These are phyloP conservation scores for Papilio polytes DNA, from an alignment of 1,140 invertebrate species.

Conservation along the genomic window DNA sequence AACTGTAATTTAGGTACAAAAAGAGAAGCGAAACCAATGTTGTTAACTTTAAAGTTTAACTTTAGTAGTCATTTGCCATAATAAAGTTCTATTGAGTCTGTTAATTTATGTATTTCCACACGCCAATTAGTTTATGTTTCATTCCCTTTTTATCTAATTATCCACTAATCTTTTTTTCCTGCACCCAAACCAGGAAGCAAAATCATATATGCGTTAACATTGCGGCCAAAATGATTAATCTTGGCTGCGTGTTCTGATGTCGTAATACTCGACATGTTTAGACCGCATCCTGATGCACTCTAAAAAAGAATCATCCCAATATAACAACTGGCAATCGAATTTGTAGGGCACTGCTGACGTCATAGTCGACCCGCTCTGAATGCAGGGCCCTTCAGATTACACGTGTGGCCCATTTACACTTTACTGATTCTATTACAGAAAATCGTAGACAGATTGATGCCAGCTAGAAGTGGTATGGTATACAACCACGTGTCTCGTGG, in stretches of 20 bases:
- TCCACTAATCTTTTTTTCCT: neutral
- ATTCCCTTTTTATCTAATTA: too few relatives aligned
- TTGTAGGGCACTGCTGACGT: slow-evolving; percentile 66
- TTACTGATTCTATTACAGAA: slow-evolving; percentile 48
- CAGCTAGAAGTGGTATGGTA: slow-evolving; percentile 34
- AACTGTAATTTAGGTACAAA: neutral
- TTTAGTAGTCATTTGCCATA: too few relatives aligned
- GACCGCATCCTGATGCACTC: slow-evolving; percentile 56
- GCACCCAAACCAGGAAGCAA: neutral
- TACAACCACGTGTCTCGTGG: slow-evolving; percentile 3
- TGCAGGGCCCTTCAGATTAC: slow-evolving; percentile 62
- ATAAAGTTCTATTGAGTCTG: too few relatives aligned
- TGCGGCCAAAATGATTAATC: slow-evolving; percentile 39
- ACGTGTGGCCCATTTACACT: slow-evolving; percentile 65
- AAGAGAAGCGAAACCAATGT: too few relatives aligned
- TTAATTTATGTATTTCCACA: too few relatives aligned
- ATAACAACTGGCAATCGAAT: slow-evolving; percentile 59
- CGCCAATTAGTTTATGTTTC: too few relatives aligned
- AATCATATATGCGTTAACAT: neutral
- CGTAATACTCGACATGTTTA: slow-evolving; percentile 46
- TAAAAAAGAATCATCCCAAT: slow-evolving; percentile 56
- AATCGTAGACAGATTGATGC: slow-evolving; percentile 54
- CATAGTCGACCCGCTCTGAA: slow-evolving; percentile 59
- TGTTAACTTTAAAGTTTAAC: too few relatives aligned
- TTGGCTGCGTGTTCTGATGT: slow-evolving; percentile 34